Evolutionary conservation across 2,888 invertebrate genomes (phyloP).

Genomic region (Drosophila melanosoma): DNA sequence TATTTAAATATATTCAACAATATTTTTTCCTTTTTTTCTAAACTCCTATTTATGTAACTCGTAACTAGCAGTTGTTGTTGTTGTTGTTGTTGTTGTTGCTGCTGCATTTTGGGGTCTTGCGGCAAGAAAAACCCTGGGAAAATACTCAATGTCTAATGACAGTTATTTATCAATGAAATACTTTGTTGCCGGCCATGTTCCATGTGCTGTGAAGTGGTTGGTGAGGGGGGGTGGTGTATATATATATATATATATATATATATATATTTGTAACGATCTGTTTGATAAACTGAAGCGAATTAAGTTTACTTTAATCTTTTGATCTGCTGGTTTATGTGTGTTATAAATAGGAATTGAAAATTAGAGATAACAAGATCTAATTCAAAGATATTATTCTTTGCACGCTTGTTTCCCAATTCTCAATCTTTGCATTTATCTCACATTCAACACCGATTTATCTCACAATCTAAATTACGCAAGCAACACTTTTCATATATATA

Average conservation of each 20-base stretch:
- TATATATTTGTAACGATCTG: constrained; percentile 26
- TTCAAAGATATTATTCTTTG: constrained; percentile 9
- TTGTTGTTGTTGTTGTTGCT: constrained; percentile 27
- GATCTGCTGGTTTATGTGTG: constrained; percentile 11
- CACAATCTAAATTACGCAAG: constrained; percentile 13
- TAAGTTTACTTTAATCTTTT: constrained; percentile 8
- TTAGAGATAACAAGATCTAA: constrained; percentile 9
- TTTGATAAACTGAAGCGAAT: constrained; percentile 20
- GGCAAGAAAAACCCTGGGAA: constrained; percentile 56
- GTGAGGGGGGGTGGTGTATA: background rate
- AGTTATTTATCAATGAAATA: constrained; percentile 72
- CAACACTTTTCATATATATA: constrained; percentile 18
- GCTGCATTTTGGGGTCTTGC: constrained; percentile 33
- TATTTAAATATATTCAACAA: constrained; percentile 50
- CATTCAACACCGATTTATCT: constrained; percentile 2
- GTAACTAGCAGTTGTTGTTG: constrained; percentile 24
- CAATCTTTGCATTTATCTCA: constrained; percentile 1
- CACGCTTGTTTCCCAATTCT: constrained; percentile 2
- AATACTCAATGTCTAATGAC: constrained; percentile 58
- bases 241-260: background rate
- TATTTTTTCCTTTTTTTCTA: background rate
- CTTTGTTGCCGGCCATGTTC: constrained; percentile 23
- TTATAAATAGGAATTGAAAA: constrained; percentile 25
- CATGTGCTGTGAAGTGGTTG: constrained; percentile 1
- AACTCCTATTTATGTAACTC: constrained; percentile 35